These are phyloP conservation scores for Craniophora ligustri DNA, from an alignment of 2,888 invertebrate species.

Conservation along the genomic window DNA sequence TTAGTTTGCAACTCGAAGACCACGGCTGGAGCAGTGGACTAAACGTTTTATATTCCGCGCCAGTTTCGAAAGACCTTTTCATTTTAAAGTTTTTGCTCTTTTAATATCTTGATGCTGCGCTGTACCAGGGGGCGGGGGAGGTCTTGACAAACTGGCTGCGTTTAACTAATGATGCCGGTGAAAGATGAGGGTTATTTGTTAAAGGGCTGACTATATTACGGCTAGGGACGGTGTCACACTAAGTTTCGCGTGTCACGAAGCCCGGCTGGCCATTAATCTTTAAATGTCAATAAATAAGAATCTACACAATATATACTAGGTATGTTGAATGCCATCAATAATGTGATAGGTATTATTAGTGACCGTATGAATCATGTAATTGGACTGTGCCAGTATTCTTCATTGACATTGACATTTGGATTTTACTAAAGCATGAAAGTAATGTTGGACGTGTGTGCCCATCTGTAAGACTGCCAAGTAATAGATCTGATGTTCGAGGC, in stretches of 20 bases:
- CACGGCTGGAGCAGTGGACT: constrained; percentile 58
- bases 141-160: constrained; percentile 57
- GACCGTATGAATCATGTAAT: no score
- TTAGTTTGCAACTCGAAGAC: constrained; percentile 68
- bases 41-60: constrained; percentile 60
- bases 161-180: constrained; percentile 72
- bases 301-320: no score
- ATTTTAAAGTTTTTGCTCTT: constrained; percentile 38
- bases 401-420: no score
- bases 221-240: constrained; percentile 32
- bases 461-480: no score
- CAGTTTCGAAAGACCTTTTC: constrained; percentile 49
- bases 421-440: no score
- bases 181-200: constrained; percentile 76
- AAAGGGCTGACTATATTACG: constrained; percentile 54
- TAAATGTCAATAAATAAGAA: constrained; percentile 1
- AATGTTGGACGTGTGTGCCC: no score
- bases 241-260: constrained; percentile 31
- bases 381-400: no score
- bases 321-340: constrained; percentile 11
- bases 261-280: constrained; percentile 20
- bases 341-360: not conserved
- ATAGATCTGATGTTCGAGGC: no score
- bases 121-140: constrained; percentile 37
- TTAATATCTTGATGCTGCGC: constrained; percentile 9